Conservation (phyloP, 1,140 invertebrate species). For the Trachelipus rathkii region DNA sequence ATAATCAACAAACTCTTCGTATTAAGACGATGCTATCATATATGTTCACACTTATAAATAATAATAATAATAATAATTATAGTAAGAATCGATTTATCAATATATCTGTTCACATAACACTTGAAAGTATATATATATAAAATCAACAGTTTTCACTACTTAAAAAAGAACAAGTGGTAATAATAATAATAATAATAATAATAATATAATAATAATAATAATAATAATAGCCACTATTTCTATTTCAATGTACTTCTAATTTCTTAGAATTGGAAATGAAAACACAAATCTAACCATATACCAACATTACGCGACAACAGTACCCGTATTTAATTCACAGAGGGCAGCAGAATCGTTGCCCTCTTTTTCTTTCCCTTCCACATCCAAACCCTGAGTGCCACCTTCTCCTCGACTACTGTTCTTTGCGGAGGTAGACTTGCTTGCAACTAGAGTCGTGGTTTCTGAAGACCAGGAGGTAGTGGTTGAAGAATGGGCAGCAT, state of each 20-base stretch:
- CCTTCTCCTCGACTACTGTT: slow-evolving; percentile 23
- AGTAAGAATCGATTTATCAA: neutral
- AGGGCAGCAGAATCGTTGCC: slow-evolving; percentile 30
- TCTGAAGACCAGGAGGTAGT: slow-evolving; percentile 28
- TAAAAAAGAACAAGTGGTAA: neutral
- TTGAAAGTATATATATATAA: neutral
- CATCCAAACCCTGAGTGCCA: slow-evolving; percentile 32
- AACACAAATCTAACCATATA: neutral
- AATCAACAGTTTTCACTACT: neutral
- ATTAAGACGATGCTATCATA: neutral
- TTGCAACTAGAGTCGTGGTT: slow-evolving; percentile 30
- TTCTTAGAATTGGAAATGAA: neutral
- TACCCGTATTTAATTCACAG: slow-evolving; percentile 39
- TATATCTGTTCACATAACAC: neutral
- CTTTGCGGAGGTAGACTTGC: slow-evolving; percentile 19
- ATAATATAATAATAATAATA: too few species aligned
- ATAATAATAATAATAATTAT: too few species aligned
- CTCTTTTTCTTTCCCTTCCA: slow-evolving; percentile 30
- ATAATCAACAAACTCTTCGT: neutral
- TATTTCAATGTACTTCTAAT: neutral
- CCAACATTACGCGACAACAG: slow-evolving; percentile 41
- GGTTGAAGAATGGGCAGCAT: slow-evolving; percentile 52
- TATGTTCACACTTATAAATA: neutral
- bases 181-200: too few species aligned
- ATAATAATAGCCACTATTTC: neutral